Base-by-base conservation (phyloP, 2,113 vertebrate species). In the Phylloscopus trochilus region DNA sequence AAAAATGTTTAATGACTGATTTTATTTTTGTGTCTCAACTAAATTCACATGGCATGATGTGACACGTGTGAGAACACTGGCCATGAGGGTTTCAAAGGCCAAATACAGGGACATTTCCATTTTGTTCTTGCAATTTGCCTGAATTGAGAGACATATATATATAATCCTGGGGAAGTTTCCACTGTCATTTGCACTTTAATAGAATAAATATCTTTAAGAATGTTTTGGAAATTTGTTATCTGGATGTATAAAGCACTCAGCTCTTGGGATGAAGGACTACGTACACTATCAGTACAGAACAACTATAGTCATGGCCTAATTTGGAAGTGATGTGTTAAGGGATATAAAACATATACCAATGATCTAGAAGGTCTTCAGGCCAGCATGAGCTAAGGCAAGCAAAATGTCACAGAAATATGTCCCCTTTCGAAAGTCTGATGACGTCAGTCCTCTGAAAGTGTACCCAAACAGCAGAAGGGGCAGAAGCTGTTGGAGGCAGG, bases 141-240 rank as follows among this genome's bases (percentile, higher is more conserved):
- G 46, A 74, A 83, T 12, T 67, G 4, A 62, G 59, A 39, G 21
- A 69, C 51, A 39, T 24, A 68, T 66, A 67, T n/a, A 35, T 41
- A 13, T 24, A 44, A 67, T 64, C 24, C 35, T 63, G 56, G 80
- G 68, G 39, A 90, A 83, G 35, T 83, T 90, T 96, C 93, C 44
- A 47, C 60, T 80, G 52, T 12, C 37, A 33, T 84, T 95, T 94
- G 49, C 44, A 63, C 80, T 89, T 89, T 35, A 70, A 39, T 51
- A 77, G 63, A 80, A 74, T 74, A 94, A 95, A 91, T 88, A 77
- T 85, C 53, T 92, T 35, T 35, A 87, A 51, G 70, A 87, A 47
- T 95, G 87, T 91, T 90, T 91, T 93, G 85, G 93, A 96, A 91
- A 91, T 94, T 66, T 74, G 72, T 94, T 95, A 93, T 95, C 90